These are phyloP conservation scores for Cynaeus angustus DNA, from an alignment of 2,888 invertebrate genomes.

Conservation along the genomic window DNA sequence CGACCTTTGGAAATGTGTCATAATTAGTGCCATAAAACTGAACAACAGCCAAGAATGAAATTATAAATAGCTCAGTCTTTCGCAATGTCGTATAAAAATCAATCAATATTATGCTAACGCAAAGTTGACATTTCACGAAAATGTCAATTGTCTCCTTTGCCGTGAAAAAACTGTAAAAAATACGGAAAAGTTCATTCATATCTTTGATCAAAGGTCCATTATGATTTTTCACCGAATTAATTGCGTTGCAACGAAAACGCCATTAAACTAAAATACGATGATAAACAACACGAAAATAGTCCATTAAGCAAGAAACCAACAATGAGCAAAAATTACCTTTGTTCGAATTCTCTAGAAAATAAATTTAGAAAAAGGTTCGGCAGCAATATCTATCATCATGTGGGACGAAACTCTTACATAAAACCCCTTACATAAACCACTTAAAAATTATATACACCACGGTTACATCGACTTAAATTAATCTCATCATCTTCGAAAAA, in stretches of 20 bases:
- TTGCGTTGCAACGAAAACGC: neutral
- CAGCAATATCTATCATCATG: slow-evolving; percentile 46
- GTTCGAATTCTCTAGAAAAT: neutral
- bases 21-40: slow-evolving; percentile 44
- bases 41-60: slow-evolving; percentile 40
- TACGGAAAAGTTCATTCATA: slow-evolving; percentile 3
- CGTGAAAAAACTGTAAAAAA: slow-evolving; percentile 1
- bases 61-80: slow-evolving; percentile 50
- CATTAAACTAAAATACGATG: neutral
- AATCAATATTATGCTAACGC: slow-evolving; percentile 50
- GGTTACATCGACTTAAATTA: slow-evolving; percentile 48
- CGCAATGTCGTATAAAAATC: slow-evolving; percentile 49
- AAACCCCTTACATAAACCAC: slow-evolving; percentile 56
- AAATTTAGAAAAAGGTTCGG: slow-evolving; percentile 10
- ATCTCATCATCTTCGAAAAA: slow-evolving; percentile 43
- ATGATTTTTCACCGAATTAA: neutral
- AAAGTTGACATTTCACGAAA: slow-evolving; percentile 51
- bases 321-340: slow-evolving; percentile 12
- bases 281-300: slow-evolving; percentile 15
- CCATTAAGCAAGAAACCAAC: slow-evolving; percentile 6
- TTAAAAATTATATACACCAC: slow-evolving; percentile 57
- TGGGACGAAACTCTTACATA: slow-evolving; percentile 30
- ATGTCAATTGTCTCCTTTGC: slow-evolving; percentile 39
- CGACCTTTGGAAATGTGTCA: slow-evolving; percentile 19
- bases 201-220: neutral